Percentiles rank a stretch among this genome's conserved stretches.
phyloP scores from a whole-genome alignment of 2,888 invertebrate genomes.

The Protophormia terraenovae region DNA sequence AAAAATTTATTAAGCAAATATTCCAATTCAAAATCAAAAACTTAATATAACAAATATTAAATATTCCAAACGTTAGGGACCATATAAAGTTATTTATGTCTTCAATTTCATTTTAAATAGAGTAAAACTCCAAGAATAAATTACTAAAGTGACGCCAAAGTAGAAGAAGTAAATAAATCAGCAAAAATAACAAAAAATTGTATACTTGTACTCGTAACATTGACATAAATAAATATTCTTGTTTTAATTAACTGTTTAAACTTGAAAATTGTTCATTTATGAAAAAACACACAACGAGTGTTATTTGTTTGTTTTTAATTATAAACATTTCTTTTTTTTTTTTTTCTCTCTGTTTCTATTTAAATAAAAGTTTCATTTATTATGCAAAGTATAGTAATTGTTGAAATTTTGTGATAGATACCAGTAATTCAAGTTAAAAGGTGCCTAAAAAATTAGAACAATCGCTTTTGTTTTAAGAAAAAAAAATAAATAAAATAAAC shows the following conservation, averaged over 20 bases:
- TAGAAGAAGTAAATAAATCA: not conserved
- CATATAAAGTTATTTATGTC: not conserved
- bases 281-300: too few relatives aligned
- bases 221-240: slow-evolving; percentile 41
- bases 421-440: not conserved
- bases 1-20: too few relatives aligned
- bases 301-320: not conserved
- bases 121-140: not conserved
- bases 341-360: too few relatives aligned
- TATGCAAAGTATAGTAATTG: slow-evolving; percentile 35
- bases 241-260: slow-evolving; percentile 47
- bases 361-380: not conserved
- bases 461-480: too few relatives aligned
- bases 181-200: not conserved
- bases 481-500: too few relatives aligned
- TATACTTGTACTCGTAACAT: slow-evolving; percentile 25
- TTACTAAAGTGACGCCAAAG: not conserved
- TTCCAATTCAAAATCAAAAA: too few relatives aligned
- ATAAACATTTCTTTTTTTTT: not conserved
- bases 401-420: not conserved
- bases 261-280: slow-evolving; percentile 30
- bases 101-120: not conserved
- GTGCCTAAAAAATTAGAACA: not conserved
- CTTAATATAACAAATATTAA: too few relatives aligned
- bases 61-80: not conserved